Percentiles rank a stretch among this genome's conserved stretches.
phyloP scores from a whole-genome alignment of 2,113 vertebrate genomes.

The Lipotes vexillifer region DNA sequence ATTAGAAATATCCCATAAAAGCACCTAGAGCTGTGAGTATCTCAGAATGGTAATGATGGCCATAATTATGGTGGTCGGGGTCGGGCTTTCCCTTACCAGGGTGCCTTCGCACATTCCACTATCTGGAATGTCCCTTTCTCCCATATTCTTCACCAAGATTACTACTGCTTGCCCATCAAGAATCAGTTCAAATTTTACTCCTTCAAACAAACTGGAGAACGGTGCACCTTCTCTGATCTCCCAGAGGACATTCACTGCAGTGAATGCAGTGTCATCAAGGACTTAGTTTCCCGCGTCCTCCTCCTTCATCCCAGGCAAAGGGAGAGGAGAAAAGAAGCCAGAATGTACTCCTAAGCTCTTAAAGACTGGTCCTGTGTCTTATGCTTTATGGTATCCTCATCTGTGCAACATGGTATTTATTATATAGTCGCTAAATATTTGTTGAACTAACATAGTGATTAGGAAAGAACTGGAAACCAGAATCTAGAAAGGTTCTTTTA shows the following conservation, averaged over 20 bases:
- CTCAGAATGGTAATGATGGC: neutral
- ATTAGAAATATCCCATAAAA: neutral
- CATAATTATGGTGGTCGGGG: accelerated
- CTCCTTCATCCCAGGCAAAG: neutral
- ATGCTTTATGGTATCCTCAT: neutral
- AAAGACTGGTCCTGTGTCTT: neutral
- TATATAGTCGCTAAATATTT: neutral
- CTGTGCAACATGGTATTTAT: neutral
- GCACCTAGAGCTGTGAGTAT: neutral
- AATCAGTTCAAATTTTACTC: neutral
- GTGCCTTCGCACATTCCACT: neutral
- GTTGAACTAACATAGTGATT: neutral
- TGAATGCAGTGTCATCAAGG: neutral
- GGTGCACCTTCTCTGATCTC: neutral
- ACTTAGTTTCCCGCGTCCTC: neutral
- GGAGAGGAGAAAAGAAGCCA: neutral
- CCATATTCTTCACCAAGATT: neutral
- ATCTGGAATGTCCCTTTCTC: neutral
- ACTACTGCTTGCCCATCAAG: neutral
- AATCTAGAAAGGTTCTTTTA: neutral
- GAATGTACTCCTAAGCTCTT: neutral
- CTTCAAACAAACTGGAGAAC: neutral
- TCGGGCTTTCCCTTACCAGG: neutral
- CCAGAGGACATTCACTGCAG: neutral
- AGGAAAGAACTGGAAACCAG: neutral